These are phyloP conservation scores for Steinernema carpocapsae DNA, from an alignment of 2,888 invertebrate species.

Conservation along the genomic window DNA sequence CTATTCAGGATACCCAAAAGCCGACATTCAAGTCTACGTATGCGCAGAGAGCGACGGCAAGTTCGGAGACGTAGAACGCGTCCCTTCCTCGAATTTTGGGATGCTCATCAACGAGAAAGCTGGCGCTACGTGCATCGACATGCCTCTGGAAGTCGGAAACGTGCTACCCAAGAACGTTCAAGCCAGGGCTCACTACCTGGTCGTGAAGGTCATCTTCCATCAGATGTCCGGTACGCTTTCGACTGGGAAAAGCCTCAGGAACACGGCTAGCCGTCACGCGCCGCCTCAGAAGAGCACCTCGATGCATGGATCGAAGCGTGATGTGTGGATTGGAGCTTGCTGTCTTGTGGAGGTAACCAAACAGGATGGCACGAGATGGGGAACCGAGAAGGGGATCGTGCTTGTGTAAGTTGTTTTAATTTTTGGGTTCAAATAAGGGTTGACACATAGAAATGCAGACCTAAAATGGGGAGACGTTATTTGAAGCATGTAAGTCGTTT, in stretches of 20 bases:
- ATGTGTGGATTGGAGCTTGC: background rate
- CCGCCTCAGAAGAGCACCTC: no score
- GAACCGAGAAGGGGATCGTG: background rate
- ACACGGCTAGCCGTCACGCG: background rate
- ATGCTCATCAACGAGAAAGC: background rate
- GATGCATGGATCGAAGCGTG: background rate
- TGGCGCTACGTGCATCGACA: background rate
- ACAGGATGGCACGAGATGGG: background rate
- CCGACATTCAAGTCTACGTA: constrained; percentile 11
- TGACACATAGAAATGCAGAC: no score
- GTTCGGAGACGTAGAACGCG: background rate
- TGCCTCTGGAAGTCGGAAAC: background rate
- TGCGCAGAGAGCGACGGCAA: background rate
- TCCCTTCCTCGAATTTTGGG: background rate
- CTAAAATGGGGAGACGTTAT: no score
- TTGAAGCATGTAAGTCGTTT: no score
- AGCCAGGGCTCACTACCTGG: background rate
- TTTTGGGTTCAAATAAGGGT: background rate
- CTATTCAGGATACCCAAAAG: constrained; percentile 1
- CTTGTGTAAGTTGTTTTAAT: background rate
- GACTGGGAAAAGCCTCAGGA: background rate
- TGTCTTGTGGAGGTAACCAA: background rate
- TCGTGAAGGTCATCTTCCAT: constrained; percentile 2
- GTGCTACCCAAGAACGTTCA: background rate
- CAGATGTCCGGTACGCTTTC: background rate